Base-by-base conservation (phyloP, 2,888 invertebrate species). In the Xylota segnis region DNA sequence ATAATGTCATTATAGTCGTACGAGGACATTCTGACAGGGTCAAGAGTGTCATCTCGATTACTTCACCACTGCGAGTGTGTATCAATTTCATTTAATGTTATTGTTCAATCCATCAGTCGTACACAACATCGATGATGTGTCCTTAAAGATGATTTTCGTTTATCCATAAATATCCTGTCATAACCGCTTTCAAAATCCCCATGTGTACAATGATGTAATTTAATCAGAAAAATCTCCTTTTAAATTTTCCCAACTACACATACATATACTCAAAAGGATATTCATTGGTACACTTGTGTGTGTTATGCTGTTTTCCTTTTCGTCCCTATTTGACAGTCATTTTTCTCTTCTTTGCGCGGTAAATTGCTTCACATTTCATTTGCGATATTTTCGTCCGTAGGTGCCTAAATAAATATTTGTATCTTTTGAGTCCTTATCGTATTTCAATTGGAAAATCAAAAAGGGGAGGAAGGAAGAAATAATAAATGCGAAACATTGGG, bases 391-490 rank as follows among this genome's bases (percentile, higher is more conserved):
- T 52, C 29, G 45, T 63, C 61, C 52, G 37, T 52, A 52, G 50
- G 54, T 65, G 74, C 74, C 74, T 65, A 47, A 54, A 75, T 75
- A 75, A 75, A 75, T 75, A 56, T 75, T 65, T 75, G 74, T 52
- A 50, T 74, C 52, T 40, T 61, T 52, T 29, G 40, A 61, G 61
- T 43, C 54, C 74, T 74, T 61, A 45, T 75, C 74, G 56, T 45
- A 75, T 75, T 56, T 65, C 74, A 65, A 75, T 75, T 75, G 63
- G 65, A 56, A 75, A 75, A 54, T 75, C 63, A 34, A 61, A n/a
- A 29, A 61, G 40, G 29, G 47, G 10, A 10, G 63, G 23, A 32
- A 18, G 18, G 47, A 63, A 29, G 32, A 32, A 45, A 63, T 47
- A 47, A 47, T 27, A 63, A 32, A 34, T 65, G 4, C 18, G 34